A percentile compares a stretch with the other conserved stretches of the same genome.
Conservation (phyloP, 2,113 vertebrate genomes). For the Circaetus cinerascens region DNA sequence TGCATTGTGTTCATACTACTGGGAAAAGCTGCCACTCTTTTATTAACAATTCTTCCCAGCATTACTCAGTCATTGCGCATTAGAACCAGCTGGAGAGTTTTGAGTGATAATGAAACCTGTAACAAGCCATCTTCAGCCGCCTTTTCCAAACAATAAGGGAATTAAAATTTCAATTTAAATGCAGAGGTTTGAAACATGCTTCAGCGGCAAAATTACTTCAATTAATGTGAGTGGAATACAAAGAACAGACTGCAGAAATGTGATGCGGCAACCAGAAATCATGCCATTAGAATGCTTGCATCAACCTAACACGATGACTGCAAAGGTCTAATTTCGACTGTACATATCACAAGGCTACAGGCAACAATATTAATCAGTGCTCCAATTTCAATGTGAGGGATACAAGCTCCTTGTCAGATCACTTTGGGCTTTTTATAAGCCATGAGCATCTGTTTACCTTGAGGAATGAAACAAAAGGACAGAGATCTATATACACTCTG, state of each 20-base stretch:
- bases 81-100: conserved; percentile 83
- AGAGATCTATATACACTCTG: conserved; percentile 20
- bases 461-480: conserved; percentile 61
- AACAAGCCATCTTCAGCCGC: conserved; percentile 80
- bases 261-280: conserved; percentile 73
- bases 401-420: conserved; percentile 18
- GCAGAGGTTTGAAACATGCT: conserved; percentile 84
- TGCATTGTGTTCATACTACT: conserved; percentile 51
- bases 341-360: conserved; percentile 63
- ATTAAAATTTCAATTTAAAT: conserved; percentile 91
- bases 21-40: conserved; percentile 71
- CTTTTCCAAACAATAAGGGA: conserved; percentile 85
- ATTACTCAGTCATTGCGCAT: conserved; percentile 80
- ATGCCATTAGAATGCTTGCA: conserved; percentile 70
- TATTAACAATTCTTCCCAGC: conserved; percentile 76
- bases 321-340: conserved; percentile 59
- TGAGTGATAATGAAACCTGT: conserved; percentile 87
- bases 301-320: conserved; percentile 21
- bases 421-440: conserved; percentile 31
- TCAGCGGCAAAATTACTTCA: conserved; percentile 86
- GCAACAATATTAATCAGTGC: conserved; percentile 64
- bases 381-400: conserved; percentile 32
- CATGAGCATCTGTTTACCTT: conserved; percentile 61
- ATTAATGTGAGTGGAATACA: conserved; percentile 86
- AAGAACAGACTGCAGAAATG: conserved; percentile 74